A percentile compares a stretch with the other conserved stretches of the same genome.
These are phyloP conservation scores for Corythaeola cristata DNA, from an alignment of 2,113 vertebrate genomes.

Conservation along the genomic window DNA sequence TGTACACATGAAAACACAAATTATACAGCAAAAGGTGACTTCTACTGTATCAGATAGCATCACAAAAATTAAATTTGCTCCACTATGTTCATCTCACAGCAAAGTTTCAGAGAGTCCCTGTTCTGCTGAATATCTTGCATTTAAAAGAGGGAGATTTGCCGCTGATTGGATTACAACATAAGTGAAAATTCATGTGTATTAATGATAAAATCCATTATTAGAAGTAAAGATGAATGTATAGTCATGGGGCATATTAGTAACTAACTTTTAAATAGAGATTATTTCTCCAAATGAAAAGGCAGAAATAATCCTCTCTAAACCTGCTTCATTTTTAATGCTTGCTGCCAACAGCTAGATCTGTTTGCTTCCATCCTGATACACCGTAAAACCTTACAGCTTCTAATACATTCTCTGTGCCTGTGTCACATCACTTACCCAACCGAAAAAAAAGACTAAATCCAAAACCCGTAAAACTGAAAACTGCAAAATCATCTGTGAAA, in stretches of 20 bases:
- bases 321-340: conserved; percentile 41
- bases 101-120: neutral
- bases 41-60: neutral
- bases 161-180: conserved; percentile 60
- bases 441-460: neutral
- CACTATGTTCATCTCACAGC: neutral
- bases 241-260: conserved; percentile 47
- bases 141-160: conserved; percentile 27
- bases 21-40: neutral
- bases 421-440: neutral
- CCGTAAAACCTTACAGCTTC: conserved; percentile 24
- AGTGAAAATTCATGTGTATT: conserved; percentile 39
- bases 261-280: conserved; percentile 64
- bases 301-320: conserved; percentile 67
- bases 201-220: conserved; percentile 61
- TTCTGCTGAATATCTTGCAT: neutral
- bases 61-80: neutral
- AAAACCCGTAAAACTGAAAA: neutral
- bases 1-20: neutral
- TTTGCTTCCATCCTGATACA: conserved; percentile 16
- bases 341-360: conserved; percentile 46
- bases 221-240: conserved; percentile 40
- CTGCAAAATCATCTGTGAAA: neutral
- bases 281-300: conserved; percentile 62
- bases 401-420: neutral